phyloP scores from a whole-genome alignment of 2,113 vertebrate genomes.

The Vulpes lagopus region DNA sequence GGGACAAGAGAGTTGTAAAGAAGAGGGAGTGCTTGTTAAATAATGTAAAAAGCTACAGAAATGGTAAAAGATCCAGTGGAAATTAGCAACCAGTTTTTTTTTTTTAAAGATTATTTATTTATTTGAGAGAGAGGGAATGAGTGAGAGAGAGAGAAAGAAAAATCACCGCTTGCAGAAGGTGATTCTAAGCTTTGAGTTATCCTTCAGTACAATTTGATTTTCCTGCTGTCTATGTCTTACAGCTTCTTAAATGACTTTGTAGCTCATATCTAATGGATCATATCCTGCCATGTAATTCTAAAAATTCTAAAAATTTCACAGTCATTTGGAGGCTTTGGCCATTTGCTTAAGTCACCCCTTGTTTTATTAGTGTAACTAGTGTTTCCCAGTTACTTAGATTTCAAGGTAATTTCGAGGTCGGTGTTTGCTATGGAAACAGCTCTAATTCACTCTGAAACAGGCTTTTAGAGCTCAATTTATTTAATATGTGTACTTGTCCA shows the following conservation, averaged over 20 bases:
- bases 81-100: neutral
- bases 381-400: neutral
- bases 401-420: neutral
- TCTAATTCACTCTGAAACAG: neutral
- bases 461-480: neutral
- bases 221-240: neutral
- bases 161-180: neutral
- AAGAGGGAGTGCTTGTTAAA: neutral
- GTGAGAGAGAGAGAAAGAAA: neutral
- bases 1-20: neutral
- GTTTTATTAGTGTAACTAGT: neutral
- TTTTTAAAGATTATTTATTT: no score
- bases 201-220: neutral
- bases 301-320: neutral
- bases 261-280: neutral
- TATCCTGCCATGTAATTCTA: neutral
- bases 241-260: conserved; percentile 30
- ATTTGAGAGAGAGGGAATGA: neutral
- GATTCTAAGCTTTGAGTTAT: neutral
- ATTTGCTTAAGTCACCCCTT: neutral
- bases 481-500: neutral
- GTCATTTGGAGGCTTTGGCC: neutral
- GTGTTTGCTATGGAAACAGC: neutral
- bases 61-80: neutral
- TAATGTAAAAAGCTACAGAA: neutral